Evolutionary conservation across 2,888 invertebrate genomes (phyloP).

Genomic region (Caenorhabditis sp.): DNA sequence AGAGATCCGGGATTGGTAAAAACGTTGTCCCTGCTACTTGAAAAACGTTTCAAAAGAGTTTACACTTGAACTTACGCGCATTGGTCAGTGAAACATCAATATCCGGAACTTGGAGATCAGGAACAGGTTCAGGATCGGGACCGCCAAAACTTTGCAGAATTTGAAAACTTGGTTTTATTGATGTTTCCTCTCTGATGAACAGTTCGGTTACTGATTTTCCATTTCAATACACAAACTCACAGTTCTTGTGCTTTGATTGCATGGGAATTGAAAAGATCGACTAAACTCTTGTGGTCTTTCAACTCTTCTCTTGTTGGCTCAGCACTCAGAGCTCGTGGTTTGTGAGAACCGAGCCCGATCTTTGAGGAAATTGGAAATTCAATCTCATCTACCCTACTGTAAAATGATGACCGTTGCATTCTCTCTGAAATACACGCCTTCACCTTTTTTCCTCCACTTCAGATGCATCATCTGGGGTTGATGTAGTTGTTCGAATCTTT

Average conservation of each 20-base stretch:
- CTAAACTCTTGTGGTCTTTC: conserved; percentile 58
- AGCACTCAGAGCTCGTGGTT: conserved; percentile 59
- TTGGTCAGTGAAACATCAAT: conserved; percentile 18
- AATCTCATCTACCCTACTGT: conserved; percentile 58
- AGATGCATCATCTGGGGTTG: conserved; percentile 39
- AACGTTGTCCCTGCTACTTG: conserved; percentile 1
- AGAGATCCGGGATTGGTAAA: conserved; percentile 18
- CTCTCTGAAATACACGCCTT: too few relatives aligned
- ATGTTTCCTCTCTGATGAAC: conserved; percentile 14
- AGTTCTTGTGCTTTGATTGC: conserved; percentile 15
- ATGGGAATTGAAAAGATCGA: conserved; percentile 56
- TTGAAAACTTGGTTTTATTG: conserved; percentile 38
- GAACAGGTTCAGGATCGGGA: neutral
- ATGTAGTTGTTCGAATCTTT: conserved; percentile 45
- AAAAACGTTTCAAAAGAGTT: neutral
- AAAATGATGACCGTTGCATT: conserved; percentile 6
- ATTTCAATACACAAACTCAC: neutral
- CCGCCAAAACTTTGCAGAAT: conserved; percentile 32
- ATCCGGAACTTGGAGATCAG: conserved; percentile 7
- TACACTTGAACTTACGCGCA: conserved; percentile 8
- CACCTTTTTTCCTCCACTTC: conserved; percentile 45
- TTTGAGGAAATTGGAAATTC: conserved; percentile 72
- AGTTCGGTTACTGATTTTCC: neutral
- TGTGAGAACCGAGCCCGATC: conserved; percentile 40
- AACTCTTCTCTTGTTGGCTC: conserved; percentile 60